Base-by-base conservation (phyloP, 1,140 invertebrate species). In the Microplitis demolitor region DNA sequence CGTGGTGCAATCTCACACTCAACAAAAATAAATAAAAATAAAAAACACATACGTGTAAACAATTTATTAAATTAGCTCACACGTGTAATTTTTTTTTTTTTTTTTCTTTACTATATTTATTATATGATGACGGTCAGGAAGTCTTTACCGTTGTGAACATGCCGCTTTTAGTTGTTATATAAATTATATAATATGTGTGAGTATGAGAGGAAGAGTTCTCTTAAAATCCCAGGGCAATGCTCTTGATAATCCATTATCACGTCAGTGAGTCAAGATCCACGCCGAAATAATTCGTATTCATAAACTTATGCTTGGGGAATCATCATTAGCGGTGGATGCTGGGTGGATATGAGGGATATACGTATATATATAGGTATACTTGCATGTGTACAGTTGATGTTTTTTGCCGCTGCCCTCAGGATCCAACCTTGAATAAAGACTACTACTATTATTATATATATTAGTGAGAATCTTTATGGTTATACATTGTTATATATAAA, bases 241-340 rank as follows among this genome's bases (percentile, higher is more conserved):
- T 56, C 66, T 72, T 69, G 76, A 80, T 81, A 81, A 81, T 81
- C 76, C 75, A 78, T 81, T 76, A 77, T 79, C 79, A 66, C 66
- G 54, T 64, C 74, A 74, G 73, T 75, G 16, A 61, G 58, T 54
- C 60, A 69, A 68, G 66, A 74, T 68, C 39, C 74, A 75, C 73
- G 64, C 71, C 72, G 76, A 61, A 78, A 80, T 79, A 80, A 79
- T 78, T 73, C 72, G 77, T 79, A 80, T 80, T 80, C 78, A 79
- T 76, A 78, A 78, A 79, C 74, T 45, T 45, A 11, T 45, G 77
- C 64, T 58, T 54, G 69, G 74, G 14, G 58, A 61, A 61, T 61
- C 14, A 72, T 79, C 78, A 80, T 81, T 80, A 80, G 78, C 66
- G 77, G 68, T 56, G 64, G 50, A 66, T 77, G 56, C 51, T 39